Base-by-base conservation (phyloP, 1,140 invertebrate genomes). In the Drosophila ercepeae region DNA sequence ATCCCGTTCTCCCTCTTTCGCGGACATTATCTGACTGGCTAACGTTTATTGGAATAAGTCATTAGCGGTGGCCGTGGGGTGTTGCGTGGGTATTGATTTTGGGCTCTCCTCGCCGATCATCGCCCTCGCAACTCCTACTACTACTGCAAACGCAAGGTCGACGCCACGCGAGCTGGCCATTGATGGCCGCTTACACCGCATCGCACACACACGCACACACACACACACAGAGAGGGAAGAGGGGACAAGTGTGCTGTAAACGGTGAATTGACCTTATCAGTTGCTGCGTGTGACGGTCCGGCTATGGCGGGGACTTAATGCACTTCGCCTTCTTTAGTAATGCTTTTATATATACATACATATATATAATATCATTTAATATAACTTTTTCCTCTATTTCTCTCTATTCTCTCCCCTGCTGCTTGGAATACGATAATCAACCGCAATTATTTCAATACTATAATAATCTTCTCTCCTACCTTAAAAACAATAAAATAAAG, bases 351-450 rank as follows among this genome's bases (percentile, higher is more conserved):
- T 67, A 39, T n/a, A n/a, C n/a, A 55, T 6, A 52, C 71, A 50
- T n/a, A 25, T 50, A 59, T 46, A 14, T 16, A 54, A 46, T 18
- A 34, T 46, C 9, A 49, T 45, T 55, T 14, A 58, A 60, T 76
- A 16, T 18, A 14, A 18, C 16, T 39, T 42, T 16, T 42, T 32
- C 58, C 11, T 61, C 21, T 67, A 21, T 86, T 52, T 82, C 46
- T 18, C 61, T 65, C 67, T 72, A 65, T 54, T 60, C 52, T 77
- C 64, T 67, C 74, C 67, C 82, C 74, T 70, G 82, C 82, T 49
- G 82, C 82, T 86, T 86, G 69, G 73, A 83, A 67, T 44, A 50
- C 34, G 45, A 51, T 69, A 64, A 77, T 63, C 52, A 51, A 71
- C 60, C 39, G 78, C 72, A 60, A 79, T 76, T 57, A 71, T 70